Percentiles rank a stretch among this genome's conserved stretches.
Conservation (phyloP, 2,113 vertebrate species). For the Chaetura pelagica region DNA sequence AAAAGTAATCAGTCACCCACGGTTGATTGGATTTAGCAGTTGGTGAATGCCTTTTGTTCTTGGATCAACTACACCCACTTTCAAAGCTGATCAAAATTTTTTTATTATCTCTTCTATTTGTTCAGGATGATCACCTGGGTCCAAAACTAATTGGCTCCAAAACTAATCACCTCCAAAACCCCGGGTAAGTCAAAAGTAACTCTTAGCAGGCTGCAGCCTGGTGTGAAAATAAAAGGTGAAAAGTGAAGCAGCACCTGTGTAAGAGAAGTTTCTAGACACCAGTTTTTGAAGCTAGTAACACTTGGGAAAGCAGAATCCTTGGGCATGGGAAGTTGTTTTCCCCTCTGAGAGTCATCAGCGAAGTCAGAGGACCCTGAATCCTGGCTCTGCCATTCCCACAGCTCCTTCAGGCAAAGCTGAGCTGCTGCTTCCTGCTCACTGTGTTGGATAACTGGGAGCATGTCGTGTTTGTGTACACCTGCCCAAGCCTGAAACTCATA, state of each 20-base stretch:
- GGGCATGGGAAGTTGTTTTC: not conserved
- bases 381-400: not conserved
- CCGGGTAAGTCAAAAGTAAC: conserved; percentile 22
- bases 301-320: not conserved
- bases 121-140: conserved; percentile 49
- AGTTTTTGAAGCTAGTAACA: not conserved
- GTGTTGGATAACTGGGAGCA: not conserved
- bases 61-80: conserved; percentile 69
- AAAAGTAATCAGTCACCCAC: conserved; percentile 70
- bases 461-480: not conserved
- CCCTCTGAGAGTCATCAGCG: not conserved
- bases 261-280: not conserved
- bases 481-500: not conserved
- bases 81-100: conserved; percentile 72
- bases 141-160: conserved; percentile 12
- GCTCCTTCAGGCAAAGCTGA: not conserved
- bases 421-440: not conserved
- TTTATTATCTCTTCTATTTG: conserved; percentile 67
- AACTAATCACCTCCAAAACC: conserved; percentile 27
- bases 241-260: not conserved
- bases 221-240: not conserved
- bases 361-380: not conserved
- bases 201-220: not conserved
- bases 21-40: conserved; percentile 70
- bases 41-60: conserved; percentile 69